These are phyloP conservation scores for Flexamia atlantica DNA, from an alignment of 2,888 invertebrate genomes.

Conservation along the genomic window DNA sequence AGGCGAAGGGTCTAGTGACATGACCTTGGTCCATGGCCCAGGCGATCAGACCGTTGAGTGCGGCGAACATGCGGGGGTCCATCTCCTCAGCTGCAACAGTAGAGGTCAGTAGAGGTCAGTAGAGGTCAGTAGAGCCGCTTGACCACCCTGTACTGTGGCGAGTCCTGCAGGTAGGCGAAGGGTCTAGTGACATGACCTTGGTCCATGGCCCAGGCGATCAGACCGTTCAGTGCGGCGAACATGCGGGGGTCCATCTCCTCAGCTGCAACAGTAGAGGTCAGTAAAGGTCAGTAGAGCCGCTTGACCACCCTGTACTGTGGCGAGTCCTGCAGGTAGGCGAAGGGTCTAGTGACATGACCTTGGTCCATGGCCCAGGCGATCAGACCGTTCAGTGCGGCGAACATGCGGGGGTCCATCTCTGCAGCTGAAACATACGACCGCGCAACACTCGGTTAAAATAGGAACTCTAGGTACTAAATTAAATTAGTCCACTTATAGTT, in stretches of 20 bases:
- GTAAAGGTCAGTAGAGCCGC: neutral
- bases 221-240: slow-evolving; percentile 8
- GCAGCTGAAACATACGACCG: neutral
- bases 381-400: slow-evolving; percentile 4
- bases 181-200: neutral
- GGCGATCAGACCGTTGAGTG: neutral
- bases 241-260: neutral
- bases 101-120: no score
- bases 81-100: neutral
- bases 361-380: neutral
- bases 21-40: neutral
- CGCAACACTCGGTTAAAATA: no score
- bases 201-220: slow-evolving; percentile 3
- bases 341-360: neutral
- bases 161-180: slow-evolving; percentile 19
- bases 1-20: neutral
- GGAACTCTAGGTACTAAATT: no score
- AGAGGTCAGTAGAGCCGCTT: neutral
- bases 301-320: neutral
- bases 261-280: neutral
- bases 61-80: slow-evolving; percentile 1
- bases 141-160: slow-evolving; percentile 6
- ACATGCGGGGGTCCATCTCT: neutral
- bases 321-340: slow-evolving; percentile 26
- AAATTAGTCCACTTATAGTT: no score